Evolutionary conservation across 1,140 invertebrate genomes (phyloP).

Genomic region (Pararge aegeria): DNA sequence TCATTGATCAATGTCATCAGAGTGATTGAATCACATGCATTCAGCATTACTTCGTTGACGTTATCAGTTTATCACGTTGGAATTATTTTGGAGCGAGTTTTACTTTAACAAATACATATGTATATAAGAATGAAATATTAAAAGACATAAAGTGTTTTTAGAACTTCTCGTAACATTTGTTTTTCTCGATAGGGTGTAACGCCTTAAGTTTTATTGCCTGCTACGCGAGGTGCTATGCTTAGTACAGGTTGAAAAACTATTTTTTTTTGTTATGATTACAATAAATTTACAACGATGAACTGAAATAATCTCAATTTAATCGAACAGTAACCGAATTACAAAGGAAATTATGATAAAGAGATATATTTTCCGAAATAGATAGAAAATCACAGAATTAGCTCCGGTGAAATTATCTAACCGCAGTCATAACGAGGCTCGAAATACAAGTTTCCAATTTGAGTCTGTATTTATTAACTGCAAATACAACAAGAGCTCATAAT

Average conservation of each 20-base stretch:
- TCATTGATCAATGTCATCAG: conserved; percentile 1
- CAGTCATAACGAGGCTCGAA: conserved; percentile 31
- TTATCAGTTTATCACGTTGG: not conserved
- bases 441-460: conserved; percentile 24
- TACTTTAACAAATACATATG: not conserved
- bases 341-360: conserved; percentile 4
- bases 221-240: too few relatives aligned
- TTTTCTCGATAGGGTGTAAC: too few relatives aligned
- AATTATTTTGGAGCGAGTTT: not conserved
- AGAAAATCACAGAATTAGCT: conserved; percentile 22
- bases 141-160: too few relatives aligned
- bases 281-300: not conserved
- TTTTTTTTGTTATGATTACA: not conserved
- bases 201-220: too few relatives aligned
- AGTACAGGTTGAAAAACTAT: too few relatives aligned
- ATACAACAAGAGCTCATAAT: not conserved
- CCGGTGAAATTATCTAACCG: conserved; percentile 29
- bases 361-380: conserved; percentile 17
- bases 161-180: too few relatives aligned
- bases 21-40: not conserved
- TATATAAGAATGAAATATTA: too few relatives aligned
- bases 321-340: not conserved
- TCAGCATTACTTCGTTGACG: not conserved
- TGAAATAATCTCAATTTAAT: not conserved
- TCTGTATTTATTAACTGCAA: conserved; percentile 17